Evolutionary conservation across 2,797 vertebrate species (phyloP).

Genomic region (Toxotes lorentzi): DNA sequence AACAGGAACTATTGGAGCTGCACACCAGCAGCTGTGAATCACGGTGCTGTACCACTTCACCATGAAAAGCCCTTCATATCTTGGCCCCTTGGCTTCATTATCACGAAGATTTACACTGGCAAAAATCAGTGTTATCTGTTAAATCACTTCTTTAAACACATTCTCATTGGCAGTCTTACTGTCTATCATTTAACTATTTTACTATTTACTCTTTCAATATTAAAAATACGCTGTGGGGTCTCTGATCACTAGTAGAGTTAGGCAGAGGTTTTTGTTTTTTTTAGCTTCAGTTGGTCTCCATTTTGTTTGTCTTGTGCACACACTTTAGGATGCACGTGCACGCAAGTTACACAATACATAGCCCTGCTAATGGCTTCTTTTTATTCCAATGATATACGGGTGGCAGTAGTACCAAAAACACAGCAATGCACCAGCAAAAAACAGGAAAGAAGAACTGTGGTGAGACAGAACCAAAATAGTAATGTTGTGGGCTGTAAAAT

Average conservation of each 20-base stretch:
- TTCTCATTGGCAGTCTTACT: neutral
- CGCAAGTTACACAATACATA: neutral
- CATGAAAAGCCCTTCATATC: slow-evolving; percentile 45
- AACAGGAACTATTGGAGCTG: slow-evolving; percentile 60
- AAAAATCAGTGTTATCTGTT: slow-evolving; percentile 35
- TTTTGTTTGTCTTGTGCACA: too few species aligned
- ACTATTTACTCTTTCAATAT: slow-evolving; percentile 14
- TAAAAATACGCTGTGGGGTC: neutral
- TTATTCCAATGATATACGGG: neutral
- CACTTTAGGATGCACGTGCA: neutral
- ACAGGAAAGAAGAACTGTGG: neutral
- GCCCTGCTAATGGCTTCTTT: neutral
- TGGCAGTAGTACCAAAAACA: too few species aligned
- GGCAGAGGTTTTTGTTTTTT: neutral
- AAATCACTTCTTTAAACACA: slow-evolving; percentile 39
- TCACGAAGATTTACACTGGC: slow-evolving; percentile 39
- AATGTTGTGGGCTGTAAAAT: neutral
- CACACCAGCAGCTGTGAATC: slow-evolving; percentile 60
- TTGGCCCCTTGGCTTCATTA: slow-evolving; percentile 42
- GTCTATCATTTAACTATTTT: slow-evolving; percentile 14
- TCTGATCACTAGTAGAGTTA: neutral
- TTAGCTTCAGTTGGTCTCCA: neutral
- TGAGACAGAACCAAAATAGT: neutral
- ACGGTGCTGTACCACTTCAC: slow-evolving; percentile 50
- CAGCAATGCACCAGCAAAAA: neutral